These are phyloP conservation scores for Drosophila elegans DNA, from an alignment of 1,140 invertebrate genomes.

Conservation along the genomic window DNA sequence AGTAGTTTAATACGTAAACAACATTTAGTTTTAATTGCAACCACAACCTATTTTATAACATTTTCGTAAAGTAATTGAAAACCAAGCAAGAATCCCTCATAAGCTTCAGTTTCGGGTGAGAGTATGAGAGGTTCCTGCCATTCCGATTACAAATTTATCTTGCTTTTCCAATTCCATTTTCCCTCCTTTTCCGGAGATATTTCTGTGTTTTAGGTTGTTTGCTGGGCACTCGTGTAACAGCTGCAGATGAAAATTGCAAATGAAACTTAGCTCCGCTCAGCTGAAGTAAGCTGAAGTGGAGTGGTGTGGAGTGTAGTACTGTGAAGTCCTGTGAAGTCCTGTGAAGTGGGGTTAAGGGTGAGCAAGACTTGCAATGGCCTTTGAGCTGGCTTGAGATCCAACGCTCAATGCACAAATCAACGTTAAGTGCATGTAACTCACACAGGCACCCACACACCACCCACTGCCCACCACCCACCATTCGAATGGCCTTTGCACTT, in stretches of 20 bases:
- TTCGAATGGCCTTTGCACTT: conserved; percentile 14
- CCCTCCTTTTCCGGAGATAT: conserved; percentile 24
- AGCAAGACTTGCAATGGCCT: conserved; percentile 30
- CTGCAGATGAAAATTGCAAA: conserved; percentile 82
- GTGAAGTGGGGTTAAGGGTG: conserved; percentile 27
- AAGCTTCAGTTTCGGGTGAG: conserved; percentile 11
- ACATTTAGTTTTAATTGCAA: too few relatives aligned
- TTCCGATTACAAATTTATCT: conserved; percentile 58
- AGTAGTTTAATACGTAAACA: too few relatives aligned
- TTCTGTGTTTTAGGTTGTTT: conserved; percentile 47
- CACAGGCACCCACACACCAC: conserved; percentile 14
- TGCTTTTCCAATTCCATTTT: conserved; percentile 71
- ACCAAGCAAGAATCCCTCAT: background rate
- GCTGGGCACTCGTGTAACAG: conserved; percentile 65
- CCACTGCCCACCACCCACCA: background rate
- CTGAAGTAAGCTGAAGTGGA: conserved; percentile 36
- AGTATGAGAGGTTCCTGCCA: conserved; percentile 28
- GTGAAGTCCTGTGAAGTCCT: conserved; percentile 8
- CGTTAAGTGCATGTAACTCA: conserved; percentile 77
- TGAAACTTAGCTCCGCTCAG: conserved; percentile 68
- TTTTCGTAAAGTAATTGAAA: background rate
- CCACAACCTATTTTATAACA: too few relatives aligned
- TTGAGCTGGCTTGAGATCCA: conserved; percentile 48
- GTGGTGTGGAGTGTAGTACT: conserved; percentile 1
- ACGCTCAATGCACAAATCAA: conserved; percentile 71